A percentile compares a stretch with the other conserved stretches of the same genome.
Evolutionary conservation across 2,888 invertebrate genomes (phyloP).

Genomic region (Apodemia hepburni): DNA sequence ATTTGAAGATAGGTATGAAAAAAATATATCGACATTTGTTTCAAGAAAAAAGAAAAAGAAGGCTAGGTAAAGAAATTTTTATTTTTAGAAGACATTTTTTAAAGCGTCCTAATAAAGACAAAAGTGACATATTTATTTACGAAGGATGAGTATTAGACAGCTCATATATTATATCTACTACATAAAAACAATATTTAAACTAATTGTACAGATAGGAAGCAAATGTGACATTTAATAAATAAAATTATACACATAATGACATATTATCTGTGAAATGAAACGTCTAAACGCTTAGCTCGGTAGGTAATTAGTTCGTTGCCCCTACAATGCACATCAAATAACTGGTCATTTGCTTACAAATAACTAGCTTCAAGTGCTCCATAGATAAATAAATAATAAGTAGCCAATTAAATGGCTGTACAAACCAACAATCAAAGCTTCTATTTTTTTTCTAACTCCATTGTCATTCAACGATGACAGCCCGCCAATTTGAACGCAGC

Average conservation of each 20-base stretch:
- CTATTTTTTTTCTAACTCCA: constrained; percentile 42
- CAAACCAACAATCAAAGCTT: constrained; percentile 30
- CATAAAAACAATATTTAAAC: too few relatives aligned
- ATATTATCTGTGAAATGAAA: constrained; percentile 7
- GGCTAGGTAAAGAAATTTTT: too few relatives aligned
- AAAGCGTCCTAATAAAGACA: too few relatives aligned
- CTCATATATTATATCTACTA: too few relatives aligned
- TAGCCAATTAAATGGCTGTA: constrained; percentile 32
- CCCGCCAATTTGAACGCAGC: constrained; percentile 45
- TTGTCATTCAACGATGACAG: constrained; percentile 40
- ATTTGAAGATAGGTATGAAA: too few relatives aligned
- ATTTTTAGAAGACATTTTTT: too few relatives aligned
- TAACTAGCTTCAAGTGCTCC: constrained; percentile 19
- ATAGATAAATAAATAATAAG: constrained; percentile 31
- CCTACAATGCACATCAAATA: constrained; percentile 24
- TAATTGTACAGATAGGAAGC: background rate
- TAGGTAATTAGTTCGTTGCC: constrained; percentile 27
- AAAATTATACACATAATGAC: background rate
- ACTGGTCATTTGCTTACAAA: constrained; percentile 16
- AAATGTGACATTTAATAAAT: background rate
- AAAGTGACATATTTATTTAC: too few relatives aligned
- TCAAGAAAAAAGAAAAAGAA: too few relatives aligned
- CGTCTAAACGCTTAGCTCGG: constrained; percentile 9
- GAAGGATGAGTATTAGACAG: too few relatives aligned
- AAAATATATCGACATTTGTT: too few relatives aligned